These are phyloP conservation scores for Trichopoda pennipes DNA, from an alignment of 2,888 invertebrate genomes.

Conservation along the genomic window DNA sequence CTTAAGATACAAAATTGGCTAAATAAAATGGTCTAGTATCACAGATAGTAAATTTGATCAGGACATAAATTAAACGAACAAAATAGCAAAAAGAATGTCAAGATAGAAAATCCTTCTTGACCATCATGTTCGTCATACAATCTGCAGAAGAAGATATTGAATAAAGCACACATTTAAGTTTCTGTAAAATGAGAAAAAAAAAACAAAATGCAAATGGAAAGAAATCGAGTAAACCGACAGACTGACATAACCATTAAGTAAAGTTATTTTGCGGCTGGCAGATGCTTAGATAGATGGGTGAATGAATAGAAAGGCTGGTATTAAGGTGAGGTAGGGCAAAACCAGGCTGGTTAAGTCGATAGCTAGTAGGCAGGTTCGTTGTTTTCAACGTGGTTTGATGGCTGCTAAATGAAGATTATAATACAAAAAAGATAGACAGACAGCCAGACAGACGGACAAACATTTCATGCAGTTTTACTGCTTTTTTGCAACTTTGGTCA, in stretches of 20 bases:
- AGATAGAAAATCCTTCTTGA: conserved; percentile 21
- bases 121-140: neutral
- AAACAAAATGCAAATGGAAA: too few species aligned
- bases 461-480: conserved; percentile 44
- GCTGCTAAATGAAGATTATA: conserved; percentile 52
- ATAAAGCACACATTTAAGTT: conserved; percentile 45
- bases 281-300: conserved; percentile 49
- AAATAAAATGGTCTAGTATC: too few species aligned
- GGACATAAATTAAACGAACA: too few species aligned
- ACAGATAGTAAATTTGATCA: too few species aligned
- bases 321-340: conserved; percentile 23
- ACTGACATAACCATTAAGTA: conserved; percentile 59
- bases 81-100: too few species aligned
- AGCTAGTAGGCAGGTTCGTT: conserved; percentile 16
- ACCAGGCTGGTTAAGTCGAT: conserved; percentile 25
- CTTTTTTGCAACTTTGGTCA: conserved; percentile 55
- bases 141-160: neutral
- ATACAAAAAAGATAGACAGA: neutral
- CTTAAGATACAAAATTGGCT: too few species aligned
- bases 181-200: conserved; percentile 42
- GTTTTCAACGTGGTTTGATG: conserved; percentile 51
- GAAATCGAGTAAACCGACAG: neutral
- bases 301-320: conserved; percentile 21
- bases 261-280: conserved; percentile 65
- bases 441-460: conserved; percentile 22